Percentiles rank a stretch among this genome's conserved stretches.
Evolutionary conservation across 2,797 vertebrate species (phyloP).

Genomic region (Prunella strophiata): DNA sequence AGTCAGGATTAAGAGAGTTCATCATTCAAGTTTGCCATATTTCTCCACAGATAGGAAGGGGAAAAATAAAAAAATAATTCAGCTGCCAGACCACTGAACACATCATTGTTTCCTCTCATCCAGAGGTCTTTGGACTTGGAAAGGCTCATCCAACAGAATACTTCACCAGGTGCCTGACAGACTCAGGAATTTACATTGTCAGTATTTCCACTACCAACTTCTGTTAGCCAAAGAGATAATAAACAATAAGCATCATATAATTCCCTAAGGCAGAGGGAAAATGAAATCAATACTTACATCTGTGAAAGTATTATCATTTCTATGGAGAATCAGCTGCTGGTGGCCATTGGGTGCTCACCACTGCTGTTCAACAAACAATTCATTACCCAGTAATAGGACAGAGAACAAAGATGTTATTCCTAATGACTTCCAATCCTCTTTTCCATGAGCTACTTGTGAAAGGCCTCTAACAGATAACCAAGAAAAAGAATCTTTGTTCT

Average conservation of each 20-base stretch:
- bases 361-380: not conserved
- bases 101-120: not conserved
- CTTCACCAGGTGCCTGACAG: not conserved
- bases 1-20: not conserved
- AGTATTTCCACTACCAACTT: not conserved
- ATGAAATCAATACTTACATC: not conserved
- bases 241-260: not conserved
- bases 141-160: not conserved
- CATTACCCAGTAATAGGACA: not conserved
- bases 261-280: not conserved
- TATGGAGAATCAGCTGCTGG: not conserved
- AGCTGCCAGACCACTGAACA: not conserved
- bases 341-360: not conserved
- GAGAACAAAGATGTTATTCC: not conserved
- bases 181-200: not conserved
- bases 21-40: not conserved
- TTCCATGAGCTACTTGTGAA: not conserved
- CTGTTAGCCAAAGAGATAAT: not conserved
- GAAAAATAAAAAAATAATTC: too few relatives aligned
- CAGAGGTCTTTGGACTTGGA: not conserved
- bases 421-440: not conserved
- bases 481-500: not conserved
- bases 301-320: not conserved
- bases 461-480: not conserved
- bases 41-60: not conserved